Base-by-base conservation (phyloP, 2,113 vertebrate genomes). In the Romanogobio albipinnatus region DNA sequence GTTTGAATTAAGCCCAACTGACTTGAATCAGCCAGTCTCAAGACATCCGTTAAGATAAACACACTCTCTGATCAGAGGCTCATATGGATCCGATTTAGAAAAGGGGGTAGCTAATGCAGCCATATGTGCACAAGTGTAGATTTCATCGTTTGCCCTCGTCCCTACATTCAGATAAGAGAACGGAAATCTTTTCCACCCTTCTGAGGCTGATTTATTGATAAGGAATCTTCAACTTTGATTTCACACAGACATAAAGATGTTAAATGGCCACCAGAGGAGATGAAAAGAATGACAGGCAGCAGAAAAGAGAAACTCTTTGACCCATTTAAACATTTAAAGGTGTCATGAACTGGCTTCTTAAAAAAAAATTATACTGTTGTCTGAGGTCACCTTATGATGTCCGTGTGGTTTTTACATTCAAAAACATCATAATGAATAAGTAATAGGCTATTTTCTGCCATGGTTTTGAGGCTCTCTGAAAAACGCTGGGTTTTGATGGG, bases 161-260 rank as follows among this genome's bases (percentile, higher is more conserved):
- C 33, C 33, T 33, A 78, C 56, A 64, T 80, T 80, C 24, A 49
- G 78, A 80, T 80, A 80, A 80, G 36, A 64, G 33, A 77, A 80
- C 59, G 24, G 62, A 56, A 56, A 81, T 68, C 11, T 26, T 56
- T 33, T 49, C 15, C 56, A 51, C 59, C 22, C 58, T 73, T 64
- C 58, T n/a, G 17, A 84, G 74, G 75, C 19, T 51, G 74, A 84
- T 77, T 84, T n/a, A 43, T 29, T 29, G 83, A 84, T 68, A 70
- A 58, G 5, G 22, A 78, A 58, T 24, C 59, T 51, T 66, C 15
- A 53, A n/a, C 43, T 45, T 26, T 36, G 47, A 84, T 26, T 29
- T 62, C n/a, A 47, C 58, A 61, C 36, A 58, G 24, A 81, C 61
- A 62, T 79, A 26, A 58, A 64, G n/a, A 80, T n/a, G 58, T 15